Evolutionary conservation across 2,113 vertebrate species (phyloP), one percentile per base, ranked within the genome.

Genomic region (Bambusicola thoracicus): DNA sequence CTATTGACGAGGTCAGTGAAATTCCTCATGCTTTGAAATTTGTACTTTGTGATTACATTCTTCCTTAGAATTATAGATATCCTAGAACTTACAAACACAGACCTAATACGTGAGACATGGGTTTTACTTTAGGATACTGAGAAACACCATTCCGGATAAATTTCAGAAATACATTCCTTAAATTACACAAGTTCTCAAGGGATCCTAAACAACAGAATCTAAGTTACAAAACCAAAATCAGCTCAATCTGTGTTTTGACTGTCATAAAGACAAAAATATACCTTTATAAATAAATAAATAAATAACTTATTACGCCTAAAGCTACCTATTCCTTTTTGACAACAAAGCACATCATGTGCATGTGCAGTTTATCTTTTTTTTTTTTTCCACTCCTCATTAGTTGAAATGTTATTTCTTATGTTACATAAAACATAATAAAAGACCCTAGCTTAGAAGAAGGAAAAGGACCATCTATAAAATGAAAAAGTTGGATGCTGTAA

Each of bases 1-100:
- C 44, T 91, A 43, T 13, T 94, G 74, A 85, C 89, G 63, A 91
- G 81, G 85, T 93, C 67, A 92, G 81, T n/a, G 10, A 6, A 53
- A 79, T 65, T 80, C 29, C 70, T 91, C 43, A 70, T 41, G 43
- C 8, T 87, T 40, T 72, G 89, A 92, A 87, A 81, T 13, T 13
- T 80, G 29, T 43, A 86, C 18, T 76, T 81, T 63, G 17, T 91
- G 66, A 72, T 91, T 68, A 68, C 40, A 48, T 43, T 73, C 27
- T 12, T 93, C 18, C 58, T 79, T 34, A 24, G 44, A 36, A 27
- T 49, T 68, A 30, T 9, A 30, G 29, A 53, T 53, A 38, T 38
- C 36, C 53, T 43, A 51, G 36, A 85, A 44, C 48, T 89, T 34
- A 87, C n/a, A 87, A 61, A 82, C 49, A 25, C 32, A 69, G 53